phyloP scores from a whole-genome alignment of 1,140 invertebrate species.

The Nixonia krombeini region DNA sequence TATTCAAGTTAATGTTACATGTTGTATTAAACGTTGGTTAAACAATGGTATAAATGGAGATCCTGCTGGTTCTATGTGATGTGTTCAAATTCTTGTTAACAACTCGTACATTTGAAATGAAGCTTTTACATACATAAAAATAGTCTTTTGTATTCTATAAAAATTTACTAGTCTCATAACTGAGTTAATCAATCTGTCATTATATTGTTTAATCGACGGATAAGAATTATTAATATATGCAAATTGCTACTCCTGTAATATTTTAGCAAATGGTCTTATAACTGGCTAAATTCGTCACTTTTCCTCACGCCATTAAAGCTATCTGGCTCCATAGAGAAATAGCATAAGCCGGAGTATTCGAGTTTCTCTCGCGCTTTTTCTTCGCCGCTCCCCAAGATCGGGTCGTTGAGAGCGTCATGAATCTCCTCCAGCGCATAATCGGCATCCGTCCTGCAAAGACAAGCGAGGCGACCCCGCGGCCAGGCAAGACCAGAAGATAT shows the following conservation, averaged over 20 bases:
- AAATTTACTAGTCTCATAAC: too few species aligned
- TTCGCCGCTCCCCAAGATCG: slow-evolving; percentile 30
- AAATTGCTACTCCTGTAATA: slow-evolving; percentile 1
- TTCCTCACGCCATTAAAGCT: slow-evolving; percentile 32
- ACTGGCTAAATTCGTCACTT: slow-evolving; percentile 44
- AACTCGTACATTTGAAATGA: too few species aligned
- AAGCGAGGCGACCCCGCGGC: slow-evolving; percentile 7
- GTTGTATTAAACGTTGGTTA: too few species aligned
- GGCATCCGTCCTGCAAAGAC: slow-evolving; percentile 39
- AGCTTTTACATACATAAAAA: too few species aligned
- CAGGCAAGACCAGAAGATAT: slow-evolving; percentile 50
- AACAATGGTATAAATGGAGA: too few species aligned
- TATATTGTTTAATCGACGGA: too few species aligned
- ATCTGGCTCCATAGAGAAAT: slow-evolving; percentile 3
- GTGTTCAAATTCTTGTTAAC: too few species aligned
- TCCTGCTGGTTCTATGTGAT: too few species aligned
- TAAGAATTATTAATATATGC: too few species aligned
- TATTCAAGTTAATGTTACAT: too few species aligned
- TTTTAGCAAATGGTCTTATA: slow-evolving; percentile 1
- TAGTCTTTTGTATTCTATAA: too few species aligned
- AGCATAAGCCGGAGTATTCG: slow-evolving; percentile 20
- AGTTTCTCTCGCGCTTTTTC: slow-evolving; percentile 40
- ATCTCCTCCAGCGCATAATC: slow-evolving; percentile 42
- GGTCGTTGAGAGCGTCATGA: slow-evolving; percentile 41
- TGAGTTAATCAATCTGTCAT: too few species aligned